Base-by-base conservation (phyloP, 2,797 vertebrate species). In the Orestias chungarensis region DNA sequence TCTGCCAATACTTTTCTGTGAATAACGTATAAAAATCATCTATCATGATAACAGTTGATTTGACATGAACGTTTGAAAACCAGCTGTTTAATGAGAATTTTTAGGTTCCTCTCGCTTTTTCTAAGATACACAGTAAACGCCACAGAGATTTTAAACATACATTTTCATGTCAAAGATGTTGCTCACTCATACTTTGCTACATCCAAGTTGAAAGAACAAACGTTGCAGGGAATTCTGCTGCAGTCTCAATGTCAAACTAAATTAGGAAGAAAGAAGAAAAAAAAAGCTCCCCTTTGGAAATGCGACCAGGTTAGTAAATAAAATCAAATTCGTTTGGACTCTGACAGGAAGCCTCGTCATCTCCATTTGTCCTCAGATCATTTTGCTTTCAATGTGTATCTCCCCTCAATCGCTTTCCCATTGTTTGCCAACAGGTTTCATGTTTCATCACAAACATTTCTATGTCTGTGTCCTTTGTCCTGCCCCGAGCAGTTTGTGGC, bases 341-440 rank as follows among this genome's bases (percentile, higher is more conserved):
- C 71, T 38, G 52, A 79, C 79, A 81, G 73, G 78, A 79, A 74
- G 67, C 74, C 77, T 77, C 76, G 85, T 84, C 82, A 33, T 65
- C 76, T 83, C 67, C 2, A 20, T 81, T 82, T 68, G 86, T 83
- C 84, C 84, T 86, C 79, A 1, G 42, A 25, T 77, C 79, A 87
- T 87, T 88, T 84, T 81, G 68, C 82, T 76, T 80, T 89, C 87
- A 82, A 71, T 76, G 74, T 74, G 76, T 15, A 83, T 90, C 85
- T 84, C 76, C 64, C 61, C 77, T 76, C 35, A 80, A 86, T 71
- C 15, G 20, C 71, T 71, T 83, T 66, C 4, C 77, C 62, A 46
- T 83, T 75, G 86, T 87, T 87, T 68, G 80, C 81, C 84, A 86
- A 75, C 85, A 75, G 81, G 81, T 84, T 82, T 75, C 82, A 80